Percentiles rank a stretch among this genome's conserved stretches.
Evolutionary conservation across 2,888 invertebrate species (phyloP).

Genomic region (Sesia apiformis): DNA sequence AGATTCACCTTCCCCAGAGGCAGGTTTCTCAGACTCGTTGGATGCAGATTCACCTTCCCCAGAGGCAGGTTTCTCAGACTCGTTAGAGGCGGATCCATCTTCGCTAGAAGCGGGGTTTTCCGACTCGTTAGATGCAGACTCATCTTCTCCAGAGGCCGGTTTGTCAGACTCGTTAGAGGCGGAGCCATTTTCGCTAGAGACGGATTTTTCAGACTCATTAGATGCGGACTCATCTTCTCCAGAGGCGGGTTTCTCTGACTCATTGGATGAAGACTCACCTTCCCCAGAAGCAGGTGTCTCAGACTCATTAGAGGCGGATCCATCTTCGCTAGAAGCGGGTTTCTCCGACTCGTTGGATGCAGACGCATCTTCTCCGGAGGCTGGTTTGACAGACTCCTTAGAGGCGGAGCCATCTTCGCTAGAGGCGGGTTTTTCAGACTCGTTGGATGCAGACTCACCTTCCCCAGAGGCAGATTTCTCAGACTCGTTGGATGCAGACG

Average conservation of each 20-base stretch:
- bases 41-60: not conserved
- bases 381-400: too few relatives aligned
- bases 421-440: not conserved
- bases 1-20: not conserved
- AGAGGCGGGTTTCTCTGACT: not conserved
- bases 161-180: not conserved
- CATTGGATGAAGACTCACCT: too few relatives aligned
- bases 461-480: not conserved
- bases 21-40: not conserved
- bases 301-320: not conserved
- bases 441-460: too few relatives aligned
- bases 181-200: not conserved
- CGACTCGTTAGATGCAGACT: not conserved
- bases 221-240: not conserved
- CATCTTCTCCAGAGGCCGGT: not conserved
- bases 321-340: not conserved
- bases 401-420: too few relatives aligned
- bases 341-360: too few relatives aligned
- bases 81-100: not conserved
- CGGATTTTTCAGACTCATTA: not conserved
- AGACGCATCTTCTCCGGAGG: not conserved
- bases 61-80: not conserved
- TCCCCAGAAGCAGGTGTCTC: not conserved
- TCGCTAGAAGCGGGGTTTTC: not conserved
- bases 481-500: not conserved